Base-by-base conservation (phyloP, 2,888 invertebrate species). In the Drosophila dives region DNA sequence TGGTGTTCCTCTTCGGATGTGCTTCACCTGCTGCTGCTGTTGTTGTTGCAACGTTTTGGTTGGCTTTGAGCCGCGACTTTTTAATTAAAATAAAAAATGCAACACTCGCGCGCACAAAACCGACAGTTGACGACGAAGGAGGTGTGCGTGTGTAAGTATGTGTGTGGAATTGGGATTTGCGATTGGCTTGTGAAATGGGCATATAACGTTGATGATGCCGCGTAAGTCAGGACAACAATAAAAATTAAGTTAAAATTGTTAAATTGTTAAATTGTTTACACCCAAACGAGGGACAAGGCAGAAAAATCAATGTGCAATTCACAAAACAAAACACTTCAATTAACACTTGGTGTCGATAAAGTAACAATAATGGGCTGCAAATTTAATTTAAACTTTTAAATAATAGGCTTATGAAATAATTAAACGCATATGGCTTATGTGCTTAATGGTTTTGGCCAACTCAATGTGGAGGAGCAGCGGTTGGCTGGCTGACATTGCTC, bases 11-110 rank as follows among this genome's bases (percentile, higher is more conserved):
- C 2, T 8, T 45, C 15, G 45, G 45, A 8, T 15, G 45, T 45
- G 7, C 70, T 42, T 26, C 40, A 40, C 20, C 55, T 38, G 40
- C 59, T 36, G 51, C 34, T 26, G 26, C 40, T 40, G 56, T 23
- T 45, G 56, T 23, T 45, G 68, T 36, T 42, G 62, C 65, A 63
- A 69, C 78, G 75, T 66, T 67, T 80, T 54, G 77, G 64, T 61
- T 73, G 72, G 75, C 83, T 83, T 87, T 85, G 85, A 83, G 83
- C 69, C 72, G 73, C 79, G 79, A 86, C 80, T 81, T 85, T 84
- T 85, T 85, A 86, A 85, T 85, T 85, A 85, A 85, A 81, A 85
- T 81, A 81, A 85, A 45, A 85, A 85, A 87, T 85, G 83, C 83
- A 81, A 75, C 72, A 72, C 80, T 74, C 83, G 79, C 77, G 72